These are phyloP conservation scores for Caligus rogercresseyi DNA, from an alignment of 1,140 invertebrate genomes.

Conservation along the genomic window DNA sequence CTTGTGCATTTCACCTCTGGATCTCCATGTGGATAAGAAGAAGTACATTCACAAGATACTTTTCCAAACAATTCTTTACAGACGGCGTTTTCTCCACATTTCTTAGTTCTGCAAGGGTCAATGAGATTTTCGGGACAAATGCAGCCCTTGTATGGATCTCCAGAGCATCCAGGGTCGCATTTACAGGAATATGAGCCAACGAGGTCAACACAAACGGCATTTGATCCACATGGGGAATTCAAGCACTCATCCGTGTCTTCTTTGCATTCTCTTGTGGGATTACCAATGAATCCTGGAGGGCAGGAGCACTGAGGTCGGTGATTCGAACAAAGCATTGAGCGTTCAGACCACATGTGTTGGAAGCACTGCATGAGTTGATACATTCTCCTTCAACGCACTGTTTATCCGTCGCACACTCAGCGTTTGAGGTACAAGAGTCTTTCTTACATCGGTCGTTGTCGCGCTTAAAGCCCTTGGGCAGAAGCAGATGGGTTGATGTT, in stretches of 20 bases:
- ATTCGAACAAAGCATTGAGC: conserved; percentile 62
- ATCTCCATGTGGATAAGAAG: conserved; percentile 40
- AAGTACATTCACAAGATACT: conserved; percentile 53
- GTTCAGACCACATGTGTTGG: conserved; percentile 59
- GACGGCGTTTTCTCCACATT: conserved; percentile 58
- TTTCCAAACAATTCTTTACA: conserved; percentile 41
- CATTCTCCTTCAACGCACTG: conserved; percentile 52
- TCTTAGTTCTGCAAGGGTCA: conserved; percentile 46
- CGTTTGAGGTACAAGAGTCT: conserved; percentile 51
- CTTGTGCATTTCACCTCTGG: not conserved
- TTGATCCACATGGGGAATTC: conserved; percentile 60
- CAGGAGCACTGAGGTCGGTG: conserved; percentile 59
- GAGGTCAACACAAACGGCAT: conserved; percentile 56
- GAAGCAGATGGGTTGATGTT: conserved; percentile 46
- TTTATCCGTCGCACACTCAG: conserved; percentile 58
- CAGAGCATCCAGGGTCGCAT: conserved; percentile 55
- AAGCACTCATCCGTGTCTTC: conserved; percentile 41
- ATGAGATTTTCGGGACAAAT: conserved; percentile 43
- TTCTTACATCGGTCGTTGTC: conserved; percentile 31
- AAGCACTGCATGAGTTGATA: conserved; percentile 56
- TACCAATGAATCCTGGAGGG: conserved; percentile 62
- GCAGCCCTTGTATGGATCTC: conserved; percentile 55
- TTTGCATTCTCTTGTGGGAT: conserved; percentile 56
- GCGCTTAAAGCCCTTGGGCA: conserved; percentile 36
- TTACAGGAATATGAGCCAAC: conserved; percentile 50